A percentile compares a stretch with the other conserved stretches of the same genome.
These are phyloP conservation scores for Holacanthus passer DNA, from an alignment of 2,113 vertebrate genomes.

Conservation along the genomic window DNA sequence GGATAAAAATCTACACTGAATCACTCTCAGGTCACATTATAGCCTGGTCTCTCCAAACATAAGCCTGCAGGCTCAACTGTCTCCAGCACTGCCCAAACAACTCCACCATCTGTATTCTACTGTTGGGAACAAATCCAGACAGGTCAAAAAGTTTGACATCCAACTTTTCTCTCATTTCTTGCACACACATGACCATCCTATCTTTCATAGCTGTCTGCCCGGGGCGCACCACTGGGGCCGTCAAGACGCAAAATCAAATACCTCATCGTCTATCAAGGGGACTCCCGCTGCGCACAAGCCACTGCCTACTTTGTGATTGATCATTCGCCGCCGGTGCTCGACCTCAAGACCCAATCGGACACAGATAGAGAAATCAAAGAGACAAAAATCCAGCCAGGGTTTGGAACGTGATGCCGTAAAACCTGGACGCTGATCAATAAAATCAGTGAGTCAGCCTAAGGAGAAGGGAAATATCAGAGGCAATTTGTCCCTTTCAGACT, in stretches of 20 bases:
- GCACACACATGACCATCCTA: not conserved
- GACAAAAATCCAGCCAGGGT: not conserved
- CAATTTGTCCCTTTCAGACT: conserved; percentile 15
- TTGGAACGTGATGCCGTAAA: not conserved
- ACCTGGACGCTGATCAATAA: conserved; percentile 17
- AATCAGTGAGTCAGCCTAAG: not conserved
- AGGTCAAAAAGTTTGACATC: not conserved
- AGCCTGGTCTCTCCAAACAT: not conserved
- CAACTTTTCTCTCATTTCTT: not conserved
- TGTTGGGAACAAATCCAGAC: not conserved
- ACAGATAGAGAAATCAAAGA: not conserved
- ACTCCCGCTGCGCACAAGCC: not conserved
- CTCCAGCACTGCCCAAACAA: not conserved
- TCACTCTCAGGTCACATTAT: not conserved
- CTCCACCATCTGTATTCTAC: not conserved
- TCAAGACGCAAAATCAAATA: conserved; percentile 38
- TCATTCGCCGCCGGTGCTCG: not conserved
- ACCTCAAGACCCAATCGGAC: not conserved
- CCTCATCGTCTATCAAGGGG: conserved; percentile 5
- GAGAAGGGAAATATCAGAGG: conserved; percentile 4
- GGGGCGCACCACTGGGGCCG: not conserved
- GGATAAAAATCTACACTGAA: not conserved
- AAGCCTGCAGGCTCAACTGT: not conserved
- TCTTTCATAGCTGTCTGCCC: conserved; percentile 5
- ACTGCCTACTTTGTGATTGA: conserved; percentile 13